Percentiles rank a stretch among this genome's conserved stretches.
Conservation (phyloP, 2,888 invertebrate species). For the Sphaerophoria taeniata region DNA sequence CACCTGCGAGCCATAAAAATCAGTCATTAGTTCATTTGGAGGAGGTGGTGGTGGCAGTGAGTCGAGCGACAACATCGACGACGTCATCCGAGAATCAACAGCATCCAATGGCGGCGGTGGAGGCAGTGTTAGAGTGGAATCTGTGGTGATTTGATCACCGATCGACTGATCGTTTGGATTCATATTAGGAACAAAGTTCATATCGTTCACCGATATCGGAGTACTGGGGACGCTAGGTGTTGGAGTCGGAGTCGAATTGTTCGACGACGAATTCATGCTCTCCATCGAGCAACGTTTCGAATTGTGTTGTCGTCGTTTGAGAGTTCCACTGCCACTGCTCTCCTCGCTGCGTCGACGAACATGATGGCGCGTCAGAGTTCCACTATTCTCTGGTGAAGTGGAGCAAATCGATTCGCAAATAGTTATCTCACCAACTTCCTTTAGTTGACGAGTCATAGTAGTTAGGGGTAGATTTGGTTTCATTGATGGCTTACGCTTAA, state of each 20-base stretch:
- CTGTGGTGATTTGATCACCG: constrained; percentile 81
- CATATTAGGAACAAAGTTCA: constrained; percentile 69
- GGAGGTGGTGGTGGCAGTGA: constrained; percentile 92
- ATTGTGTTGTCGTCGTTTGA: constrained; percentile 80
- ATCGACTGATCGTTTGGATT: constrained; percentile 76
- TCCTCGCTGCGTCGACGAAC: constrained; percentile 83
- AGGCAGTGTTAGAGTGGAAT: constrained; percentile 86
- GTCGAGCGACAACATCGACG: constrained; percentile 90
- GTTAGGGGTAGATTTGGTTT: constrained; percentile 95
- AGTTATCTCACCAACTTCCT: constrained; percentile 91
- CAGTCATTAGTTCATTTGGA: constrained; percentile 84
- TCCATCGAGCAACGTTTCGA: constrained; percentile 80
- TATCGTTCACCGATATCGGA: constrained; percentile 76
- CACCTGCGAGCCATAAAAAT: constrained; percentile 87
- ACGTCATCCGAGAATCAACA: constrained; percentile 85
- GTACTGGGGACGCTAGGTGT: constrained; percentile 82
- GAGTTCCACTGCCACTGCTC: constrained; percentile 82
- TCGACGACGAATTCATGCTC: constrained; percentile 80
- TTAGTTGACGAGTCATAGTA: constrained; percentile 94
- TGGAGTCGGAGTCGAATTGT: constrained; percentile 82
- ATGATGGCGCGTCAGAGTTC: constrained; percentile 85
- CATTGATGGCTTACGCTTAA: constrained; percentile 96
- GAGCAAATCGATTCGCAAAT: constrained; percentile 84
- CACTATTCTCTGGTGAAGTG: constrained; percentile 84
- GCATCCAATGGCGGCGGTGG: constrained; percentile 85